These are phyloP conservation scores for Chirona hameri DNA, from an alignment of 2,888 invertebrate genomes.

Conservation along the genomic window DNA sequence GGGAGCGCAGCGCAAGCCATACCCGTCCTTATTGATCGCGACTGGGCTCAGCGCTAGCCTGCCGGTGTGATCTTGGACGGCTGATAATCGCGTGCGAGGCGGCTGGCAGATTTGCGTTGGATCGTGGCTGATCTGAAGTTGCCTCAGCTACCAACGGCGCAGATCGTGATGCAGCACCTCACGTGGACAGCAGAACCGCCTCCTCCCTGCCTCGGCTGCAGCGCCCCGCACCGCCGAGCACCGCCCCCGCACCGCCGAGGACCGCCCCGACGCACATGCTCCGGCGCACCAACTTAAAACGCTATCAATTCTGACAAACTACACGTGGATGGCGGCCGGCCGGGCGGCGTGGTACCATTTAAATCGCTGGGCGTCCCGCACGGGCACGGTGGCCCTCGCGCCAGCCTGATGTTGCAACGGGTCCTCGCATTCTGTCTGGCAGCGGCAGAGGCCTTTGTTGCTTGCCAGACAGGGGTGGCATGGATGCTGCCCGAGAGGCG, in stretches of 20 bases:
- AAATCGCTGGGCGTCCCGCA: neutral
- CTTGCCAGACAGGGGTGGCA: neutral
- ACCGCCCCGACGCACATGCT: neutral
- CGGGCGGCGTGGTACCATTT: constrained; percentile 10
- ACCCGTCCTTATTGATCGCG: constrained; percentile 3
- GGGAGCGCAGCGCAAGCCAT: neutral
- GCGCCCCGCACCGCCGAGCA: neutral
- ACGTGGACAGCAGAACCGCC: neutral
- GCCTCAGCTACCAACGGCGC: neutral
- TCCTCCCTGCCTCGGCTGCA: too few relatives aligned
- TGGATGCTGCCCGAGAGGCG: neutral
- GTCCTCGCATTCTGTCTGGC: neutral
- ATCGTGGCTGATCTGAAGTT: neutral
- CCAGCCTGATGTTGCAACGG: neutral
- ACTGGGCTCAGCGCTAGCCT: neutral
- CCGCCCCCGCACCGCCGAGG: neutral
- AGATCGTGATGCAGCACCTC: neutral
- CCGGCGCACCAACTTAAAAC: neutral
- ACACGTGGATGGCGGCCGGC: neutral
- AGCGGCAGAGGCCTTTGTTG: neutral
- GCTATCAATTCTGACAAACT: neutral
- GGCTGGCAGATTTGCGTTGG: neutral
- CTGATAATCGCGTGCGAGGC: neutral
- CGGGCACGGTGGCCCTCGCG: neutral
- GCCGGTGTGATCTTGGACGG: neutral